Evolutionary conservation across 1,140 invertebrate species (phyloP).

Genomic region (Zaprionus taronus): DNA sequence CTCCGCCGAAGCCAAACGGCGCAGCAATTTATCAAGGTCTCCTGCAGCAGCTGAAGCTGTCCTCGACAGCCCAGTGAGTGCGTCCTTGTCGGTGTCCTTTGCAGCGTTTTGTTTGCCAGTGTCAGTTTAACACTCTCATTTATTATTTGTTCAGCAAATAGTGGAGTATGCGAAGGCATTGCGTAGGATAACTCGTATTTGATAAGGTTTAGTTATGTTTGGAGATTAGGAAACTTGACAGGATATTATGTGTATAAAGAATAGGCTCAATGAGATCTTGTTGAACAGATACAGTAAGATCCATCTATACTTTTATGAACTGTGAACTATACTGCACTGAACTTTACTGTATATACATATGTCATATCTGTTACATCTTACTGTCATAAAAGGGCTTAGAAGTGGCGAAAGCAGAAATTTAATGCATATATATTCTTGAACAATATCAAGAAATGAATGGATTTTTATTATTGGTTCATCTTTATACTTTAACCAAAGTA

Average conservation of each 20-base stretch:
- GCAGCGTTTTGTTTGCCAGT: constrained; percentile 60
- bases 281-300: too few species aligned
- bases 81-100: constrained; percentile 68
- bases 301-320: too few species aligned
- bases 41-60: constrained; percentile 50
- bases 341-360: too few species aligned
- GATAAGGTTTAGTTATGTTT: constrained; percentile 8
- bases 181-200: not conserved
- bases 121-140: constrained; percentile 77
- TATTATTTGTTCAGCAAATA: constrained; percentile 68
- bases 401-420: too few species aligned
- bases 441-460: not conserved
- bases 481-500: not conserved
- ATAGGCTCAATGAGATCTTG: not conserved
- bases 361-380: too few species aligned
- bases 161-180: constrained; percentile 36
- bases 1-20: constrained; percentile 50
- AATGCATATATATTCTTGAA: not conserved
- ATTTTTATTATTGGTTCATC: not conserved
- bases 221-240: not conserved
- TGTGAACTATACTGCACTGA: too few species aligned
- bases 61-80: constrained; percentile 53
- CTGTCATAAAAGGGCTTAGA: too few species aligned
- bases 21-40: constrained; percentile 76
- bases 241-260: not conserved